Evolutionary conservation across 2,113 vertebrate species (phyloP).

Genomic region (Silurus glanis): DNA sequence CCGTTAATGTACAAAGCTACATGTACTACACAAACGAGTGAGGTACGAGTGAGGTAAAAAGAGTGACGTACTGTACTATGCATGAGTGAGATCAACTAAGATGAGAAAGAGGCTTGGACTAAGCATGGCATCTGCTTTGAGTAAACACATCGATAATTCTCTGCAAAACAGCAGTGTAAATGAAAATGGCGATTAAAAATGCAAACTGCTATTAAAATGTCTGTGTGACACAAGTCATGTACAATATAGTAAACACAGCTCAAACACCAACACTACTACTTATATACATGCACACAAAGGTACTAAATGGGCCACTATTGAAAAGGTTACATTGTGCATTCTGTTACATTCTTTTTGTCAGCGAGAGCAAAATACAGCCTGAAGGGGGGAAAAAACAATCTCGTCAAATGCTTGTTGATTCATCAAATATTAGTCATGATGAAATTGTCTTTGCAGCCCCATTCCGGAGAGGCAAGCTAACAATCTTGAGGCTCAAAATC

Average conservation of each 20-base stretch:
- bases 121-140: background rate
- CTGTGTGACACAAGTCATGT: slow-evolving; percentile 1
- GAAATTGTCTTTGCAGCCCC: background rate
- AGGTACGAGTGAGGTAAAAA: background rate
- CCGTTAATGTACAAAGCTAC: background rate
- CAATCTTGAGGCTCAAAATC: background rate
- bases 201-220: background rate
- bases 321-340: background rate
- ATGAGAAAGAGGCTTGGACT: background rate
- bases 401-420: background rate
- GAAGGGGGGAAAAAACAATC: background rate
- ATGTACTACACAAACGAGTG: background rate
- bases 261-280: background rate
- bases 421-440: background rate
- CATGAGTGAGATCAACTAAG: background rate
- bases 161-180: slow-evolving; percentile 20
- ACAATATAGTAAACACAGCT: background rate
- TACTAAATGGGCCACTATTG: background rate
- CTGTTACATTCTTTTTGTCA: background rate
- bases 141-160: background rate
- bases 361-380: background rate
- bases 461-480: background rate
- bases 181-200: background rate
- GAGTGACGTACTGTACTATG: background rate
- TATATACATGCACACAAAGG: background rate